Conservation (phyloP, 2,797 vertebrate species). For the Siniperca obscura region DNA sequence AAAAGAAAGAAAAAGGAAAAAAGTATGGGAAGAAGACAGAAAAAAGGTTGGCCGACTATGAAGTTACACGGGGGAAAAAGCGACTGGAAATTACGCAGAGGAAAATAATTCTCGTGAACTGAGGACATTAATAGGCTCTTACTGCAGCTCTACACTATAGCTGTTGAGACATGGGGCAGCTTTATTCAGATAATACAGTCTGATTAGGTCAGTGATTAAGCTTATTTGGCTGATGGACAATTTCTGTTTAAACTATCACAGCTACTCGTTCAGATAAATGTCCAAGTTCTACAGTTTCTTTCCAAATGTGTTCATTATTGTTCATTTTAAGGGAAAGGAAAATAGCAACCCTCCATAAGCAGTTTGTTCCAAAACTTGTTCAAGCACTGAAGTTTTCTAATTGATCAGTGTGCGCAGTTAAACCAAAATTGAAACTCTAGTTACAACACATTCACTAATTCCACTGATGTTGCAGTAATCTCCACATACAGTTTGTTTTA, state of each 20-base stretch:
- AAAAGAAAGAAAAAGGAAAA: constrained; percentile 62
- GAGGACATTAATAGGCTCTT: not conserved
- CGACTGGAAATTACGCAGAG: constrained; percentile 56
- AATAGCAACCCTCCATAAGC: too few relatives aligned
- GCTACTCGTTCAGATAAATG: not conserved
- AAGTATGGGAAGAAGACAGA: constrained; percentile 74
- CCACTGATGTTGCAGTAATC: not conserved
- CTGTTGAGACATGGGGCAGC: not conserved
- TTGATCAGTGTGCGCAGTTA: not conserved
- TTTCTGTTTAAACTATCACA: not conserved
- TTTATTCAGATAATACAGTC: not conserved
- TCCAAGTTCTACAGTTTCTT: not conserved
- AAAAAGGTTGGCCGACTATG: constrained; percentile 72
- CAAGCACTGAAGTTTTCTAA: not conserved
- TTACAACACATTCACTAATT: not conserved
- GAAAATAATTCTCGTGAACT: not conserved
- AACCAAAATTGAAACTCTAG: not conserved
- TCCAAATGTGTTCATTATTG: not conserved
- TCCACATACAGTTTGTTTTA: not conserved
- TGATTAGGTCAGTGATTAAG: not conserved
- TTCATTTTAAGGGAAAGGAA: not conserved
- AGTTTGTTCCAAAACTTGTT: not conserved
- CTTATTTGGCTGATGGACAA: too few relatives aligned
- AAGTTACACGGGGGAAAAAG: constrained; percentile 63
- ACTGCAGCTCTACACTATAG: not conserved